A percentile compares a stretch with the other conserved stretches of the same genome.
phyloP scores from a whole-genome alignment of 1,140 invertebrate species.

The Drosophila pachea region DNA sequence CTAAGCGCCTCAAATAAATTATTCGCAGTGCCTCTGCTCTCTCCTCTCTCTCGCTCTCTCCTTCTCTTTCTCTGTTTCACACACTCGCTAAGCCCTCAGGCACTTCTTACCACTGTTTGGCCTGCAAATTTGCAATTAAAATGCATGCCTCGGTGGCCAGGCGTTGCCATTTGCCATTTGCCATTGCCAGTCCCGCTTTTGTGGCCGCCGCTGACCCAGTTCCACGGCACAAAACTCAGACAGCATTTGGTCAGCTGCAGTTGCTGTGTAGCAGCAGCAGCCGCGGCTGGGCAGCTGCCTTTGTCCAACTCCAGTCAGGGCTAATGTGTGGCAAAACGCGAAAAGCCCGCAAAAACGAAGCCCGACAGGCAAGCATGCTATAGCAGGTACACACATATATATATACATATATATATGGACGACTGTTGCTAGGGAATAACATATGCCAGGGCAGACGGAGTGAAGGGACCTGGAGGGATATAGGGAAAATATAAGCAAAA shows the following conservation, averaged over 20 bases:
- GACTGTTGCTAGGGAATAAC: not conserved
- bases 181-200: slow-evolving; percentile 39
- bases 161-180: slow-evolving; percentile 17
- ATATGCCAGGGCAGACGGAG: not conserved
- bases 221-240: slow-evolving; percentile 42
- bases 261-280: not conserved
- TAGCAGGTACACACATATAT: not conserved
- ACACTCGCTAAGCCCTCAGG: not conserved
- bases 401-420: not conserved
- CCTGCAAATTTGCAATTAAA: slow-evolving; percentile 70
- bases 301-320: slow-evolving; percentile 39
- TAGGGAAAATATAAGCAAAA: not conserved
- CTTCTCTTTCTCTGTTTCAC: not conserved
- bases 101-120: not conserved
- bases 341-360: not conserved
- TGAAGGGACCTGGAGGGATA: not conserved
- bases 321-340: slow-evolving; percentile 58
- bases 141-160: slow-evolving; percentile 55
- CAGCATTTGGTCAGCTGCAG: slow-evolving; percentile 45
- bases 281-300: no score
- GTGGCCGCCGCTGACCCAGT: slow-evolving; percentile 61
- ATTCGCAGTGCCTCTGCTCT: slow-evolving; percentile 37
- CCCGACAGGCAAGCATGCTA: not conserved
- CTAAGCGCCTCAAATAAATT: slow-evolving; percentile 73
- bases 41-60: not conserved